These are phyloP conservation scores for Lepus oiostolus DNA, from an alignment of 2,797 vertebrate species.

Conservation along the genomic window DNA sequence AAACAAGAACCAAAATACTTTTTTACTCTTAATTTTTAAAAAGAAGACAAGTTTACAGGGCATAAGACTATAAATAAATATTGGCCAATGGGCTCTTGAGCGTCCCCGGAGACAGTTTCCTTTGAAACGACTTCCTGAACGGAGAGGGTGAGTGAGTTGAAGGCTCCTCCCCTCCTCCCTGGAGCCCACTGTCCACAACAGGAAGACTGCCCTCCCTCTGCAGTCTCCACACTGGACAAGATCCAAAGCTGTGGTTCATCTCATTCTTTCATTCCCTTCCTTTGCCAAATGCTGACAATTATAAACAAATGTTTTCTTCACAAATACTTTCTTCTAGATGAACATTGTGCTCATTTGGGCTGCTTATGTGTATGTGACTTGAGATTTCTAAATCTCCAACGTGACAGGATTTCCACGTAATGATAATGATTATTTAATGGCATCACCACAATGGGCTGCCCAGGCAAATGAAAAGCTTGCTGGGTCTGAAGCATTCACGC, in stretches of 20 bases:
- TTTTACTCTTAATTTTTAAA: conserved; percentile 79
- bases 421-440: conserved; percentile 85
- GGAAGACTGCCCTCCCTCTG: background rate
- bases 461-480: conserved; percentile 82
- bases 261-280: conserved; percentile 77
- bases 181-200: conserved; percentile 35
- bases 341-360: conserved; percentile 75
- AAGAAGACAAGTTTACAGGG: conserved; percentile 78
- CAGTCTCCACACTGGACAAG: conserved; percentile 16
- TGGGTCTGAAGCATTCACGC: conserved; percentile 75
- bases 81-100: conserved; percentile 69
- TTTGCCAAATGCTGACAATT: conserved; percentile 82
- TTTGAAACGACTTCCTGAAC: conserved; percentile 77
- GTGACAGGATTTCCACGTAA: conserved; percentile 76
- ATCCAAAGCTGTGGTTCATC: conserved; percentile 60
- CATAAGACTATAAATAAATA: conserved; percentile 72
- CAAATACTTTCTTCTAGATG: conserved; percentile 76
- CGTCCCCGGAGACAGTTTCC: conserved; percentile 60
- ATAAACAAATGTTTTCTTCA: conserved; percentile 83
- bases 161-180: conserved; percentile 67
- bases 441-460: conserved; percentile 80
- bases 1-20: conserved; percentile 75
- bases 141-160: conserved; percentile 13
- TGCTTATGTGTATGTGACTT: conserved; percentile 76
- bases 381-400: conserved; percentile 77